Percentiles rank a stretch among this genome's conserved stretches.
Evolutionary conservation across 2,113 vertebrate genomes (phyloP).

Genomic region (Vombatus ursinus): DNA sequence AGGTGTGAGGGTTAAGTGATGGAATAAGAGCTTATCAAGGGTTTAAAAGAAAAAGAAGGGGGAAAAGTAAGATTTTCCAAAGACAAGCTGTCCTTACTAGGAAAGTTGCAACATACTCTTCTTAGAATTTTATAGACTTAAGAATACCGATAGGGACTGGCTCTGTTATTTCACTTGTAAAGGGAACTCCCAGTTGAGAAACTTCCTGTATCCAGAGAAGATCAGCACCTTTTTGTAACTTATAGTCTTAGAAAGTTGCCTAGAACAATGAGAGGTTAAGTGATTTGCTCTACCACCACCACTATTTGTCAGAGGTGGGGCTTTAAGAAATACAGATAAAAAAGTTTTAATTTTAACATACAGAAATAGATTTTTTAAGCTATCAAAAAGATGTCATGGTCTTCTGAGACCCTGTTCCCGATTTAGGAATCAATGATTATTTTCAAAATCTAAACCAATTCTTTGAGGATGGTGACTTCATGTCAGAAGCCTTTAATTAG

Average conservation of each 20-base stretch:
- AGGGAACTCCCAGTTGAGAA: neutral
- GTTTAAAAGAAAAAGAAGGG: neutral
- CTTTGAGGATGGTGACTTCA: constrained; percentile 28
- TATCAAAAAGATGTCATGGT: neutral
- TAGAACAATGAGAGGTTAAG: neutral
- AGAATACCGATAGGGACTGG: neutral
- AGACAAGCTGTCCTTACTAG: constrained; percentile 22
- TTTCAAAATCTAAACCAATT: constrained; percentile 25
- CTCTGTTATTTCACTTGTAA: neutral
- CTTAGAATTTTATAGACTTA: constrained; percentile 17
- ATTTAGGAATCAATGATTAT: constrained; percentile 16
- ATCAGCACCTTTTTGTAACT: neutral
- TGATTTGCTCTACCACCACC: neutral
- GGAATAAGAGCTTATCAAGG: neutral
- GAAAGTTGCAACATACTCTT: constrained; percentile 48
- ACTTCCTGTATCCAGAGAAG: neutral
- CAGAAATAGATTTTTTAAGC: neutral
- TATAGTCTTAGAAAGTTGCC: neutral
- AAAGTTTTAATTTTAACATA: constrained; percentile 12
- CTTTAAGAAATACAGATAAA: constrained; percentile 15
- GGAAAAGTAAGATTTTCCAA: neutral
- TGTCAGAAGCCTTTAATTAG: constrained; percentile 41
- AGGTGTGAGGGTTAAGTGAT: neutral
- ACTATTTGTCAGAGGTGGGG: neutral
- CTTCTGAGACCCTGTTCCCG: neutral